A percentile compares a stretch with the other conserved stretches of the same genome.
Evolutionary conservation across 2,888 invertebrate species (phyloP).

Genomic region (Cheilosia variabilis): DNA sequence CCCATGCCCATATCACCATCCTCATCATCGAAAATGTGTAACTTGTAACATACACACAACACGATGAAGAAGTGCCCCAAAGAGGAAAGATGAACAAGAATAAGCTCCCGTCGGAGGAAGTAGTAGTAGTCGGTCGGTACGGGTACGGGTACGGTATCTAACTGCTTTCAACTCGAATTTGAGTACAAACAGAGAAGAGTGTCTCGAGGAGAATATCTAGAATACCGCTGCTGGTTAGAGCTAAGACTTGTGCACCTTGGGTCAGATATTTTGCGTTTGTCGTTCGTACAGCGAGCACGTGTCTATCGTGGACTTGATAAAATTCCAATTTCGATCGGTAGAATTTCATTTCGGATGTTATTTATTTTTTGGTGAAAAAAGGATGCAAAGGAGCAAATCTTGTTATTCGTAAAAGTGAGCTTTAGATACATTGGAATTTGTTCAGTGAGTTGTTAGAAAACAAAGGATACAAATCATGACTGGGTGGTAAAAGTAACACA

Average conservation of each 20-base stretch:
- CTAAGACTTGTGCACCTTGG: slow-evolving; percentile 80
- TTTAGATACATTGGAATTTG: slow-evolving; percentile 55
- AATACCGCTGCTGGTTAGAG: slow-evolving; percentile 79
- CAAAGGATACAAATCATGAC: slow-evolving; percentile 42
- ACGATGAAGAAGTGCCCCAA: slow-evolving; percentile 43
- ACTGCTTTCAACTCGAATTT: slow-evolving; percentile 69
- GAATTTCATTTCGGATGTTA: slow-evolving; percentile 19
- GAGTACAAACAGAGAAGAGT: slow-evolving; percentile 59
- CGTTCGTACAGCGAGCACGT: slow-evolving; percentile 83
- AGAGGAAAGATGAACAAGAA: slow-evolving; percentile 43
- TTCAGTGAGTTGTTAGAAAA: slow-evolving; percentile 53
- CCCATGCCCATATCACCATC: slow-evolving; percentile 15
- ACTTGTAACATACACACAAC: slow-evolving; percentile 40
- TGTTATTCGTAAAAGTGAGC: slow-evolving; percentile 12
- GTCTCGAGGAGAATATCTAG: slow-evolving; percentile 76
- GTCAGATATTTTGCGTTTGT: slow-evolving; percentile 83
- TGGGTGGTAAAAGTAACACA: slow-evolving; percentile 61
- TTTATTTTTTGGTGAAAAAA: slow-evolving; percentile 25
- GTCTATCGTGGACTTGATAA: slow-evolving; percentile 77
- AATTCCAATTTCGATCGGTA: slow-evolving; percentile 71
- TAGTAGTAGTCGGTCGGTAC: not conserved
- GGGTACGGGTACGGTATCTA: too few relatives aligned
- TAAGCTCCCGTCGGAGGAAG: slow-evolving; percentile 13
- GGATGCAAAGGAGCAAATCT: slow-evolving; percentile 48
- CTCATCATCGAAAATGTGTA: slow-evolving; percentile 49